A percentile compares a stretch with the other conserved stretches of the same genome.
Evolutionary conservation across 2,888 invertebrate species (phyloP).

Genomic region (Lepidochrysops patricia): DNA sequence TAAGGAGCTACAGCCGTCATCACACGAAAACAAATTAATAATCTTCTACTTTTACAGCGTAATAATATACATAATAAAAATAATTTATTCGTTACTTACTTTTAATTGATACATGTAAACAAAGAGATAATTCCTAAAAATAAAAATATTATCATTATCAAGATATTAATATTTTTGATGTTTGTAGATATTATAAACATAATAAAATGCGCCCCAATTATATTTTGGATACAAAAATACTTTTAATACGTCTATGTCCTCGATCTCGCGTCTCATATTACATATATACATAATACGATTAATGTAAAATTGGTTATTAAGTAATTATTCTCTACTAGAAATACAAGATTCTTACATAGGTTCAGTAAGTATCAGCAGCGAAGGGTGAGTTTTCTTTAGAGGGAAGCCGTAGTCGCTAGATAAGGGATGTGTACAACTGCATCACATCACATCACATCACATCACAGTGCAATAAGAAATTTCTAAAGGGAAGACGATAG

Average conservation of each 20-base stretch:
- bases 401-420: too few species aligned
- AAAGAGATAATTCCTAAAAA: neutral
- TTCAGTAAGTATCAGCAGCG: too few species aligned
- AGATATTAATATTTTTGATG: neutral
- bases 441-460: too few species aligned
- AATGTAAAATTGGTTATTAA: too few species aligned
- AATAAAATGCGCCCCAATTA: neutral
- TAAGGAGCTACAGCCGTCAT: neutral
- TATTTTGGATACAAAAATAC: neutral
- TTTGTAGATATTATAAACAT: neutral
- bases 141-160: neutral
- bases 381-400: too few species aligned
- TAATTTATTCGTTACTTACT: conserved; percentile 3
- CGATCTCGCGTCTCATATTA: too few species aligned
- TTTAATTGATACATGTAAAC: neutral
- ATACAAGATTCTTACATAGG: too few species aligned
- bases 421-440: too few species aligned
- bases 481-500: too few species aligned
- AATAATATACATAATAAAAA: conserved; percentile 7
- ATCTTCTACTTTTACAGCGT: neutral
- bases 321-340: too few species aligned
- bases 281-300: too few species aligned
- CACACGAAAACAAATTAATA: neutral
- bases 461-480: too few species aligned
- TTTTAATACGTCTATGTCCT: neutral